phyloP scores from a whole-genome alignment of 2,113 vertebrate genomes.

The Esox niger region DNA sequence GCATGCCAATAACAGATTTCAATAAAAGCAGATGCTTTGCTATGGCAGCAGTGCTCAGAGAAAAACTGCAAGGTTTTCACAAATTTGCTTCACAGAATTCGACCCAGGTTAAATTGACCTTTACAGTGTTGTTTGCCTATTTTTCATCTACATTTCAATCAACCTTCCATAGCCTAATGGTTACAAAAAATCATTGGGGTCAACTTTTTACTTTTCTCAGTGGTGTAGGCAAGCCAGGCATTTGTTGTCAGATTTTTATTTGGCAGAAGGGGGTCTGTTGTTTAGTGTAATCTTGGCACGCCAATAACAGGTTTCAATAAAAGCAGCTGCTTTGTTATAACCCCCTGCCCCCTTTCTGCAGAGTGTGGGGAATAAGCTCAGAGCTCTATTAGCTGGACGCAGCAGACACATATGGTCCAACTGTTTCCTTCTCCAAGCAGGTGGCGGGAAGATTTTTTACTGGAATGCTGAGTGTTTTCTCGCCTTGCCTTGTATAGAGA shows the following conservation, averaged over 20 bases:
- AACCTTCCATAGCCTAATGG: slow-evolving; percentile 66
- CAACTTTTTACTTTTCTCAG: slow-evolving; percentile 58
- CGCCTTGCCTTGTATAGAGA: not conserved
- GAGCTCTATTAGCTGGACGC: not conserved
- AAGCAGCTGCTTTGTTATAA: slow-evolving; percentile 66
- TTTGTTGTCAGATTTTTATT: slow-evolving; percentile 68
- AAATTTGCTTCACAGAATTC: too few relatives aligned
- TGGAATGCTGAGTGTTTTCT: slow-evolving; percentile 9
- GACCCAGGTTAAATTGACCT: too few relatives aligned
- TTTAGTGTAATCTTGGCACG: slow-evolving; percentile 68
- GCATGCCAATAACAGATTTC: too few relatives aligned
- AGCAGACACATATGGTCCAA: slow-evolving; percentile 19
- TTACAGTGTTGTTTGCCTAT: slow-evolving; percentile 46
- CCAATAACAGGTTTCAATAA: slow-evolving; percentile 67
- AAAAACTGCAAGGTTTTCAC: too few relatives aligned
- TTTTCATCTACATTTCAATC: slow-evolving; percentile 37
- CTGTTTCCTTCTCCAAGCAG: slow-evolving; percentile 18
- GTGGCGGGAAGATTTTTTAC: slow-evolving; percentile 27
- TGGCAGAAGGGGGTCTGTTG: slow-evolving; percentile 63
- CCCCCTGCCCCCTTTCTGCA: not conserved
- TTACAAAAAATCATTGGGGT: slow-evolving; percentile 64
- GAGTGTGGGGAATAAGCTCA: not conserved
- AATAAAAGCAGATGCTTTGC: too few relatives aligned
- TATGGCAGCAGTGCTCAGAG: too few relatives aligned
- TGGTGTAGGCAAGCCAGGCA: slow-evolving; percentile 62